Base-by-base conservation (phyloP, 2,797 vertebrate genomes). In the Australoheros facetus region DNA sequence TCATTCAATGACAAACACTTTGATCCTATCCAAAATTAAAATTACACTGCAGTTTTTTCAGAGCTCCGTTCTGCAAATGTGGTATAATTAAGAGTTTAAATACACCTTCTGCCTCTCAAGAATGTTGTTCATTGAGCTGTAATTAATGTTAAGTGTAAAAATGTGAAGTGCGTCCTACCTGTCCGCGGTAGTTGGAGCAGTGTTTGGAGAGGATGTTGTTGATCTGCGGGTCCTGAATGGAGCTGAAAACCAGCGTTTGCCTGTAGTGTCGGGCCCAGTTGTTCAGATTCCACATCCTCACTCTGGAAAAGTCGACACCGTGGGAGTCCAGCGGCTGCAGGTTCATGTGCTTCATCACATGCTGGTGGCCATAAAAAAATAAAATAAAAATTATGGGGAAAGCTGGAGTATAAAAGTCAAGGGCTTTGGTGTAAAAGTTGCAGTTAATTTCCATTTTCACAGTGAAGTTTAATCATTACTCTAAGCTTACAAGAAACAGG, bases 261-360 rank as follows among this genome's bases (percentile, higher is more conserved):
- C 98, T 96, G 92, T 98, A 99, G 90, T 96, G 95, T 87, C 80
- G 94, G 66, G 97, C 93, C 97, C 97, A 98, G 92, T 97, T 98
- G 87, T 97, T 98, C 77, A 99, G 96, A 89, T 92, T 98, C 97
- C 95, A 97, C 96, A 98, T 97, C 57, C 98, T 95, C 60, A 99
- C 98, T 5, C 97, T 95, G 79, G 98, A 99, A 32, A 99, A 99
- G 92, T 99, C 97, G 3, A 99, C 98, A 0, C 97, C 96, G 0
- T 99, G 98, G 23, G 97, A 94, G 48, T 98, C 97, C 89, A 96
- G 91, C 1, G 98, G 97, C 90, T 98, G 95, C 39, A 97, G 95
- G 92, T 99, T 99, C 76, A 98, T 88, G 90, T 98, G 96, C 75
- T 95, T 96, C 95, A 98, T 95, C 90, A 97, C 87, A 53, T 98